These are phyloP conservation scores for Zeugodacus cucurbitae DNA, from an alignment of 1,140 invertebrate species.

Conservation along the genomic window DNA sequence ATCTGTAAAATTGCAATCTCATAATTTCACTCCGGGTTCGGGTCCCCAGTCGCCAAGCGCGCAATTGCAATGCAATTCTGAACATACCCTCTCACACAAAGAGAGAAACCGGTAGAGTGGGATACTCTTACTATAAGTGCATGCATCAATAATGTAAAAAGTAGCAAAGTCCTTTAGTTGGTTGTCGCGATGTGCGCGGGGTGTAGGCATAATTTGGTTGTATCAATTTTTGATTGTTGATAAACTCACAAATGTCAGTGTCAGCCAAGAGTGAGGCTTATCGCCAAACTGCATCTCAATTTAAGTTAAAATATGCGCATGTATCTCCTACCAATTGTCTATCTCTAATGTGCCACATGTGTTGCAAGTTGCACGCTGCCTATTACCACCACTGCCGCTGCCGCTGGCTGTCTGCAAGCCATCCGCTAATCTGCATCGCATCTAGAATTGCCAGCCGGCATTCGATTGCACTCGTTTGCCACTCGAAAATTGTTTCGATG, in stretches of 20 bases:
- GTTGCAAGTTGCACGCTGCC: slow-evolving; percentile 23
- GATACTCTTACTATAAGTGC: not conserved
- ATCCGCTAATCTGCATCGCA: not conserved
- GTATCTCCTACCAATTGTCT: not conserved
- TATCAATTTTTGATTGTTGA: slow-evolving; percentile 38
- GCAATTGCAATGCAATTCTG: not conserved
- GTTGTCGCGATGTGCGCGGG: not conserved
- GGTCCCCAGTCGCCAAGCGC: not conserved
- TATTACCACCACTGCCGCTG: not conserved
- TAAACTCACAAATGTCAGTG: slow-evolving; percentile 38
- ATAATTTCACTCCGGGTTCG: not conserved
- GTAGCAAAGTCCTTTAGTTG: not conserved
- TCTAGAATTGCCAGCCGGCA: not conserved
- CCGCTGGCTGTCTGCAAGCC: not conserved
- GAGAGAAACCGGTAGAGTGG: not conserved
- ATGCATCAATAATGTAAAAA: slow-evolving; percentile 29
- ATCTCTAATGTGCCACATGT: not conserved
- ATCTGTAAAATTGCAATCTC: slow-evolving; percentile 39
- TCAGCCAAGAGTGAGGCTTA: not conserved
- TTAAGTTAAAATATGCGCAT: not conserved
- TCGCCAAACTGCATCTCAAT: not conserved
- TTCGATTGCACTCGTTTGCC: not conserved
- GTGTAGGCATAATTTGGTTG: not conserved
- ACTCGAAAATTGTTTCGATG: slow-evolving; percentile 9
- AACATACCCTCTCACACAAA: not conserved